These are phyloP conservation scores for Dichetophora obliterata DNA, from an alignment of 2,888 invertebrate genomes.

Conservation along the genomic window DNA sequence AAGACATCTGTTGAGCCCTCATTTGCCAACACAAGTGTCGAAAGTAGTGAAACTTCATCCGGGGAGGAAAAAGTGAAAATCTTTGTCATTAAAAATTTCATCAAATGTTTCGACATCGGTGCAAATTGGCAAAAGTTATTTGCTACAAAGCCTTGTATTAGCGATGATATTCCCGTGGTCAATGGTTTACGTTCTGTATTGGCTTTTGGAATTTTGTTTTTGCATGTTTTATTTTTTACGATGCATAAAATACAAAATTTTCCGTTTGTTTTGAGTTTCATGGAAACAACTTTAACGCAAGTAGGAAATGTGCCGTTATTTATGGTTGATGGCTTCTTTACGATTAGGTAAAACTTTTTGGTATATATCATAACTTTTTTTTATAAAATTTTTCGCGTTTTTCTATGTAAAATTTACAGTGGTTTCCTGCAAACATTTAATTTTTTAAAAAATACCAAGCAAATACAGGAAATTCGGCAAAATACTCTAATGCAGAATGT, in stretches of 20 bases:
- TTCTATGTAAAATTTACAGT: neutral
- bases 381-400: no score
- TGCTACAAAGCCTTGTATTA: slow-evolving; percentile 40
- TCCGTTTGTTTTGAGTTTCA: slow-evolving; percentile 60
- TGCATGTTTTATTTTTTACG: slow-evolving; percentile 66
- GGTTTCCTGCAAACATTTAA: slow-evolving; percentile 55
- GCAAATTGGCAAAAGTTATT: slow-evolving; percentile 51
- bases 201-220: slow-evolving; percentile 65
- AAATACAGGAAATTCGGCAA: slow-evolving; percentile 56
- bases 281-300: slow-evolving; percentile 62
- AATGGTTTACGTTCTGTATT: slow-evolving; percentile 65
- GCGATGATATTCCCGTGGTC: slow-evolving; percentile 56
- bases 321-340: slow-evolving; percentile 66
- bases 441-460: slow-evolving; percentile 59
- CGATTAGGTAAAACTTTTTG: slow-evolving; percentile 67
- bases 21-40: neutral
- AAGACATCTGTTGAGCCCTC: neutral
- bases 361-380: no score
- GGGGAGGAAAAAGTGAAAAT: neutral
- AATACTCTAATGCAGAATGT: slow-evolving; percentile 56
- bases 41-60: neutral
- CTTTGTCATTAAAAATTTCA: slow-evolving; percentile 25
- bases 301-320: slow-evolving; percentile 64
- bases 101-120: slow-evolving; percentile 56
- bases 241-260: slow-evolving; percentile 64